Percentiles rank a stretch among this genome's conserved stretches.
These are phyloP conservation scores for Morelia viridis DNA, from an alignment of 2,797 vertebrate genomes.

Conservation along the genomic window DNA sequence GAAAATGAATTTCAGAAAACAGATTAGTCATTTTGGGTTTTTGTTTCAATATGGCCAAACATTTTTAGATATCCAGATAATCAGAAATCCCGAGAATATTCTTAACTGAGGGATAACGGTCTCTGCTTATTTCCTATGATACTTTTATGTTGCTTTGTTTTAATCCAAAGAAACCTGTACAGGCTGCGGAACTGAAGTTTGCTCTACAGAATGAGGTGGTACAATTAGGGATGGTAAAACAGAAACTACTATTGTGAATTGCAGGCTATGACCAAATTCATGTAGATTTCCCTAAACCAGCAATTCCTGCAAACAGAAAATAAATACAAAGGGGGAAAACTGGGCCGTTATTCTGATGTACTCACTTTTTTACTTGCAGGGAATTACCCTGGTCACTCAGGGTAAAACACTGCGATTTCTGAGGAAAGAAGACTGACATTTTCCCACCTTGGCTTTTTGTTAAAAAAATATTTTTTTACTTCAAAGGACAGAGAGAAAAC, in stretches of 20 bases:
- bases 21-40: not conserved
- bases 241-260: not conserved
- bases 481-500: not conserved
- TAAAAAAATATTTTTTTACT: not conserved
- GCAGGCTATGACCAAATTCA: not conserved
- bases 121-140: not conserved
- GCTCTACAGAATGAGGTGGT: not conserved
- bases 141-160: not conserved
- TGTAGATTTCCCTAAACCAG: not conserved
- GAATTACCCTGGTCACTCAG: not conserved
- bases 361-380: not conserved
- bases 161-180: not conserved
- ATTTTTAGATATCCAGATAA: not conserved
- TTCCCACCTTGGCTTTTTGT: not conserved
- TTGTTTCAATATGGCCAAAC: not conserved
- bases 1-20: not conserved
- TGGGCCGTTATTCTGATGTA: not conserved
- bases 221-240: not conserved
- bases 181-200: not conserved
- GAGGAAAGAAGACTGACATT: not conserved
- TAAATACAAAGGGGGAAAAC: not conserved
- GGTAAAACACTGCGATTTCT: not conserved
- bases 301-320: not conserved
- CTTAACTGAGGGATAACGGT: not conserved
- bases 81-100: not conserved